Conservation (phyloP, 53 echinoderm and acorn worm genomes). For the Pentamera pediparva region DNA sequence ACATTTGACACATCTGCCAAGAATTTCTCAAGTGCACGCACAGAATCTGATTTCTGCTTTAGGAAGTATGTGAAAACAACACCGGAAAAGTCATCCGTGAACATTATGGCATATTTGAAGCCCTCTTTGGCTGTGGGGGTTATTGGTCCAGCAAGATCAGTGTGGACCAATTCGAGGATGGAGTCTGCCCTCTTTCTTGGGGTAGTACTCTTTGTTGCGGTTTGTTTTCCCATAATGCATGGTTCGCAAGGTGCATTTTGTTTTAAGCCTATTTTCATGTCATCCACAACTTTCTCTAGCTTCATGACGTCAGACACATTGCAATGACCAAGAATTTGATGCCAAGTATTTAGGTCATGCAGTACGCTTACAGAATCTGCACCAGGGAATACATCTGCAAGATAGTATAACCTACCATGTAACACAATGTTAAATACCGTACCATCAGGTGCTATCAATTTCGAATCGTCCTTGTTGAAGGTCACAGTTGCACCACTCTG, state of each 20-base stretch:
- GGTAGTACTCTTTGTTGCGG: slow-evolving; percentile 12
- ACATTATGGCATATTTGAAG: slow-evolving; percentile 32
- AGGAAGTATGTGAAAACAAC: slow-evolving; percentile 26
- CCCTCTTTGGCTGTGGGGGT: slow-evolving; percentile 22
- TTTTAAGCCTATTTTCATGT: slow-evolving; percentile 17
- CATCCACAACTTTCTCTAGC: slow-evolving; percentile 35
- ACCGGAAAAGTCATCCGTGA: slow-evolving; percentile 46
- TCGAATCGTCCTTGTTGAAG: neutral
- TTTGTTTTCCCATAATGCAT: slow-evolving; percentile 31
- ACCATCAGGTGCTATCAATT: slow-evolving; percentile 15
- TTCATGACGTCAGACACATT: slow-evolving; percentile 34
- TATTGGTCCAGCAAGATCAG: slow-evolving; percentile 45
- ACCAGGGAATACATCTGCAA: slow-evolving; percentile 5
- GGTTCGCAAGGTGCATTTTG: slow-evolving; percentile 11
- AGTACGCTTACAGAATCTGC: slow-evolving; percentile 30
- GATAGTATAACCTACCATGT: slow-evolving; percentile 26
- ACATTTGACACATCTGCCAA: slow-evolving; percentile 31
- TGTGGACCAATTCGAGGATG: slow-evolving; percentile 36
- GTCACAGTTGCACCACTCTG: slow-evolving; percentile 27
- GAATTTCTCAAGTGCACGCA: slow-evolving; percentile 22
- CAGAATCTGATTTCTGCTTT: slow-evolving; percentile 8
- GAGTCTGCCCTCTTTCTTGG: slow-evolving; percentile 20
- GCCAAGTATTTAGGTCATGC: slow-evolving; percentile 28
- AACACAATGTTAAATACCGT: slow-evolving; percentile 32
- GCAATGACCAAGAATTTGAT: slow-evolving; percentile 43